These are phyloP conservation scores for Vulpes lagopus DNA, from an alignment of 2,113 vertebrate species.

Conservation along the genomic window DNA sequence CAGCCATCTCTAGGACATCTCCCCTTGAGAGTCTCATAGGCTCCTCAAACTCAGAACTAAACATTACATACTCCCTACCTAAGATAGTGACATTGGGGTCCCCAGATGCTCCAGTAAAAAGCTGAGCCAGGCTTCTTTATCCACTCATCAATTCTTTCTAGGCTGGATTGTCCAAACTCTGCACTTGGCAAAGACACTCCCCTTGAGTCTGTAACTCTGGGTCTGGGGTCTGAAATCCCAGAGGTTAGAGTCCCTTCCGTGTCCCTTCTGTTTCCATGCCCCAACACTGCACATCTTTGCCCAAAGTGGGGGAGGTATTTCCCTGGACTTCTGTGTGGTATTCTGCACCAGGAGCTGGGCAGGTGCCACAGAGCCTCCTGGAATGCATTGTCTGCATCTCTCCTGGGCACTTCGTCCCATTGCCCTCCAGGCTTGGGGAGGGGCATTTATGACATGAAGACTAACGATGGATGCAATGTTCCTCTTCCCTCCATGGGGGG, in stretches of 20 bases:
- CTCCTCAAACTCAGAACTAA: neutral
- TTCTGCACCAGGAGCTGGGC: neutral
- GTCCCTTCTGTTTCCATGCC: neutral
- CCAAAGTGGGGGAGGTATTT: fast-evolving
- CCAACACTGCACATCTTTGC: too few relatives aligned
- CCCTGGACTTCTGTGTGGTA: neutral
- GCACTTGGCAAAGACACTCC: too few relatives aligned
- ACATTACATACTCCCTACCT: neutral
- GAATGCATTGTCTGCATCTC: fast-evolving
- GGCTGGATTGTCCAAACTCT: too few relatives aligned
- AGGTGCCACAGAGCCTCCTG: fast-evolving
- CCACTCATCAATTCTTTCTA: fast-evolving
- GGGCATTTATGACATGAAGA: neutral
- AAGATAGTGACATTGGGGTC: too few relatives aligned
- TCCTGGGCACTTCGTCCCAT: fast-evolving
- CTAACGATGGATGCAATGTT: neutral
- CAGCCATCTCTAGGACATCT: fast-evolving
- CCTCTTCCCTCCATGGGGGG: too few relatives aligned
- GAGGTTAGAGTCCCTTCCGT: neutral
- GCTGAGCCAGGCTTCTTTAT: fast-evolving
- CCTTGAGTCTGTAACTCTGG: too few relatives aligned
- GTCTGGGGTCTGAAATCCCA: neutral
- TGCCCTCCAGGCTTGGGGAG: fast-evolving
- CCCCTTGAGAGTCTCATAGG: neutral
- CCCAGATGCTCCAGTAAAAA: too few relatives aligned